Conservation (phyloP, 2,888 invertebrate genomes). For the Diploptera punctata region DNA sequence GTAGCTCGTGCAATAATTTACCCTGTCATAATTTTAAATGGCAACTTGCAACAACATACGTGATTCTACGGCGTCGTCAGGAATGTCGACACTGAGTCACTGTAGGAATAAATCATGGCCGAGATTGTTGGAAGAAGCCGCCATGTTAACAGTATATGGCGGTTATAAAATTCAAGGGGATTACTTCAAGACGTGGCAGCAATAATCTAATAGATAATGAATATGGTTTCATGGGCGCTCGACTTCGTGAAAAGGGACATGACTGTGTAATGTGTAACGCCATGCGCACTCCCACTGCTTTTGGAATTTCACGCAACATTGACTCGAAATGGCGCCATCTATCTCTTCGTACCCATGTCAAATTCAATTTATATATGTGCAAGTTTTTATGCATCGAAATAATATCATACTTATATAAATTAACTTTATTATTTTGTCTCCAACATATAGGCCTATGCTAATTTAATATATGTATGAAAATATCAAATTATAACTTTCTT, state of each 20-base stretch:
- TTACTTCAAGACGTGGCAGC: background rate
- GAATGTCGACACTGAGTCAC: constrained; percentile 12
- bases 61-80: background rate
- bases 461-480: no score
- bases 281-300: background rate
- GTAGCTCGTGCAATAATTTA: no score
- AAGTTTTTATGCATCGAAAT: no score
- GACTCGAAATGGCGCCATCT: constrained; percentile 24
- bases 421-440: no score
- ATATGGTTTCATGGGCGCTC: constrained; percentile 15
- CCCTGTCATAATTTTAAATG: background rate
- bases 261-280: constrained; percentile 3
- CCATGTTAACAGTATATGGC: background rate
- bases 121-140: background rate
- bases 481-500: no score
- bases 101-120: background rate
- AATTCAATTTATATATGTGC: background rate
- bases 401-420: no score
- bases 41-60: background rate
- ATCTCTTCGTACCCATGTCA: background rate
- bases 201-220: constrained; percentile 15
- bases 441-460: no score
- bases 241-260: background rate
- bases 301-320: constrained; percentile 27
- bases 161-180: constrained; percentile 3